Evolutionary conservation across 2,797 vertebrate species (phyloP).

Genomic region (Poliocrania exsul): DNA sequence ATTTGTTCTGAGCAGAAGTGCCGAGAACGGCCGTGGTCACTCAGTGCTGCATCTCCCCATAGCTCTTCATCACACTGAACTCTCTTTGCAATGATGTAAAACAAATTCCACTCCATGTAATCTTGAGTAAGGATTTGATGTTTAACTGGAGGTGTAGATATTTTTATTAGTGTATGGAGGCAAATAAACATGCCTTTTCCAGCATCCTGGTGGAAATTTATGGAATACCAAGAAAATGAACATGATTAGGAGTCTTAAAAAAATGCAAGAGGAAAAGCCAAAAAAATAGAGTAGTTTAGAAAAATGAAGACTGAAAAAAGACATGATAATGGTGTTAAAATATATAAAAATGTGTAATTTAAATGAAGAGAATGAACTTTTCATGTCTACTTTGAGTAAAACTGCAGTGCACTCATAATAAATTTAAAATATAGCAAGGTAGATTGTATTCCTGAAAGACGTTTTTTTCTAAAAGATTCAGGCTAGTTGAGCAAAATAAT

Average conservation of each 20-base stretch:
- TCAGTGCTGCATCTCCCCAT: not conserved
- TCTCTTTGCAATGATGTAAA: not conserved
- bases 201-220: not conserved
- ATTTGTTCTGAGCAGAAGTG: not conserved
- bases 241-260: not conserved
- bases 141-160: not conserved
- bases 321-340: not conserved
- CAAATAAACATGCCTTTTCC: not conserved
- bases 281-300: not conserved
- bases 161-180: not conserved
- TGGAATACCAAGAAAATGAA: not conserved
- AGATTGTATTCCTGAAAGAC: not conserved
- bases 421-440: not conserved
- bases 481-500: not conserved
- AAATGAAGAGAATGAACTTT: not conserved
- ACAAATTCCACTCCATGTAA: not conserved
- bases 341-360: not conserved
- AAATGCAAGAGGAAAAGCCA: not conserved
- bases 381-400: not conserved
- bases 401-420: not conserved
- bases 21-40: not conserved
- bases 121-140: not conserved
- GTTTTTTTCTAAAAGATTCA: not conserved
- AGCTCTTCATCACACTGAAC: not conserved
- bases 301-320: not conserved